Percentiles rank a stretch among this genome's conserved stretches.
These are phyloP conservation scores for Sylvia atricapilla DNA, from an alignment of 2,113 vertebrate genomes.

Conservation along the genomic window DNA sequence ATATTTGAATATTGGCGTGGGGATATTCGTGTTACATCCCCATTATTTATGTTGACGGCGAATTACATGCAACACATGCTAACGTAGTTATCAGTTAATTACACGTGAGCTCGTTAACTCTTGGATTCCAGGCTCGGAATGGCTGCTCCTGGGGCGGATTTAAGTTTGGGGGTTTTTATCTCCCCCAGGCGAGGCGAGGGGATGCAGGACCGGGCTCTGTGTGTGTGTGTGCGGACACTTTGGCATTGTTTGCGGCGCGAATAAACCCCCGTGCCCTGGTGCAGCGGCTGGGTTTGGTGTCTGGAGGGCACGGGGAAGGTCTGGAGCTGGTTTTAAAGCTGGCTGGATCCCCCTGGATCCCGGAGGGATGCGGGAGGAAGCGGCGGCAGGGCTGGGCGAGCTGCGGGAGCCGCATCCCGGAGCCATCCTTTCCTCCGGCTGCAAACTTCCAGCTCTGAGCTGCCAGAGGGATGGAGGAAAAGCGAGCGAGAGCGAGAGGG, in stretches of 20 bases:
- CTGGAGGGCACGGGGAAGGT: not conserved
- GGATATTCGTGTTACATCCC: fast-evolving
- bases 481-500: not conserved
- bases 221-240: not conserved
- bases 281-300: not conserved
- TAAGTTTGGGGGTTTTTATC: not conserved
- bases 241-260: fast-evolving
- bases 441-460: slow-evolving; percentile 5
- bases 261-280: fast-evolving
- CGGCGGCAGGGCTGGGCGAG: not conserved
- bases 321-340: not conserved
- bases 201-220: fast-evolving
- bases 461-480: too few relatives aligned
- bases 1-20: not conserved
- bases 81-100: not conserved
- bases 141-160: not conserved
- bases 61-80: not conserved
- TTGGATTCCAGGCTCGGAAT: fast-evolving
- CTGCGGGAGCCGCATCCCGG: not conserved
- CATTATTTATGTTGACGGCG: not conserved
- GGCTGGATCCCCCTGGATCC: not conserved
- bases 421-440: not conserved
- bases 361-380: not conserved
- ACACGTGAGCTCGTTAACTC: not conserved
- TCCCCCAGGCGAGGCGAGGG: not conserved